phyloP scores from a whole-genome alignment of 2,888 invertebrate species.

The Pyralis farinalis region DNA sequence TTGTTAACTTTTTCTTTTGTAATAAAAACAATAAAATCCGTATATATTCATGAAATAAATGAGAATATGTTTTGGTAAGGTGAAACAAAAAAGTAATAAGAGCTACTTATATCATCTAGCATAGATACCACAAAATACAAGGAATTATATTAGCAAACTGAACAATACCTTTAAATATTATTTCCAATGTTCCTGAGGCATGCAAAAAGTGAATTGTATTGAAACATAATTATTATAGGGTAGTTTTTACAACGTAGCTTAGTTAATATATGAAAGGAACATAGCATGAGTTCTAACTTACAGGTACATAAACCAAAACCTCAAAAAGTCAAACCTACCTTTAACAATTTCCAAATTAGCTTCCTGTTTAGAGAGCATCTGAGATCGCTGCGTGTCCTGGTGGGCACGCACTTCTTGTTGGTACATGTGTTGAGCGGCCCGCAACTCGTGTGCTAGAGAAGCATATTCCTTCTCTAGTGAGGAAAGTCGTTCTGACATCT shows the following conservation, averaged over 20 bases:
- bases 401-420: slow-evolving; percentile 93
- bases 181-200: slow-evolving; percentile 85
- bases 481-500: slow-evolving; percentile 90
- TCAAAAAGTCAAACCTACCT: slow-evolving; percentile 76
- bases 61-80: not conserved
- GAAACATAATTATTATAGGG: slow-evolving; percentile 47
- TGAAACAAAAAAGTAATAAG: slow-evolving; percentile 1
- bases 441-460: slow-evolving; percentile 90
- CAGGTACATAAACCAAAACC: slow-evolving; percentile 14
- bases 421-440: slow-evolving; percentile 90
- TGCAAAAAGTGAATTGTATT: slow-evolving; percentile 71
- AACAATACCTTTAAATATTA: slow-evolving; percentile 84
- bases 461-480: slow-evolving; percentile 94
- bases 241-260: slow-evolving; percentile 43
- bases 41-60: not conserved
- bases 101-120: slow-evolving; percentile 2
- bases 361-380: slow-evolving; percentile 93
- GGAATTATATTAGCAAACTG: slow-evolving; percentile 57
- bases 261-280: slow-evolving; percentile 38
- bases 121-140: slow-evolving; percentile 13
- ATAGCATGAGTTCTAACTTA: slow-evolving; percentile 37
- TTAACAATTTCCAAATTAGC: slow-evolving; percentile 96
- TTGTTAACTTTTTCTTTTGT: not conserved
- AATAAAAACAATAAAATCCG: not conserved
- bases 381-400: slow-evolving; percentile 92